Base-by-base conservation (phyloP, 2,113 vertebrate species). In the Pygoscelis antarcticus region DNA sequence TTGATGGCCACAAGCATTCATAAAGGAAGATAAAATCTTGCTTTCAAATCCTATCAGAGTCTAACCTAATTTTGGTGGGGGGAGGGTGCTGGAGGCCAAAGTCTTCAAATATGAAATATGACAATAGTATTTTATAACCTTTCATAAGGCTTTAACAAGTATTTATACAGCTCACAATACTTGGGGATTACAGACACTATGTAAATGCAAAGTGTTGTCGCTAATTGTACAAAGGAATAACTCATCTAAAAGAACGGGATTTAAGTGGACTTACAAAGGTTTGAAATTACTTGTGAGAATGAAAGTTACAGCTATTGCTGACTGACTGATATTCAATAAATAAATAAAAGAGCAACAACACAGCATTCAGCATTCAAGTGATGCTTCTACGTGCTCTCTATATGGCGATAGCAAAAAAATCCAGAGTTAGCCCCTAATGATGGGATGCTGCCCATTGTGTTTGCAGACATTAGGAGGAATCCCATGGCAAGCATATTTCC, bases 401-500 rank as follows among this genome's bases (percentile, higher is more conserved):
- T 58, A 32, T 11, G 26, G 5, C 2, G 4, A 32, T 9, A 76
- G 20, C 29, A 70, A 83, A 83, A 78, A 4, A 5, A 26, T 65
- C 70, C 17, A 20, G 40, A 60, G 19, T 90, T 69, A 52, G 5
- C 5, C 18, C 72, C 40, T 16, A 83, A 0, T 97, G 58, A 85
- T 1, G 3, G 30, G 30, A 62, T 40, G 22, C 42, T 91, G 10
- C 62, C 23, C 74, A 16, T 52, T 98, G 62, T 93, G 34, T 83
- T 89, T 96, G 51, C 96, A 99, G 99, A 99, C 99, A 47, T 97
- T 99, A 96, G 99, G 99, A 96, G 99, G 99, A 94, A 99, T 99
- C 89, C 99, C 99, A 25, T 99, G 99, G 99, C 99, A 99, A 97
- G 99, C 99, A 0, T 99, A 99, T 98, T 99, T 99, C 97, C 99